These are phyloP conservation scores for Petrocephalus schoutedeni DNA, from an alignment of 2,797 vertebrate species.

Conservation along the genomic window DNA sequence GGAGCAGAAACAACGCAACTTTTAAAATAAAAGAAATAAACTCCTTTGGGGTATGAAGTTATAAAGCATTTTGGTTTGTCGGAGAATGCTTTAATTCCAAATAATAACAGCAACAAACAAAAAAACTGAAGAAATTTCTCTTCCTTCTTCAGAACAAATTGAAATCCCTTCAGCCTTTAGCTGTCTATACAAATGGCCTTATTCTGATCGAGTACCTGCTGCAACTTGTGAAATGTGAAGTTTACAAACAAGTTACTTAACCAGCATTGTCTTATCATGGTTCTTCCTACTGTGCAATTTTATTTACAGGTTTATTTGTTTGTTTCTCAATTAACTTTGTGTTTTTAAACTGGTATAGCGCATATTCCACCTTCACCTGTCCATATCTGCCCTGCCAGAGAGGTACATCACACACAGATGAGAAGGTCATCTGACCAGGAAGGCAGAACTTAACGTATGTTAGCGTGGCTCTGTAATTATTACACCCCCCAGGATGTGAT, in stretches of 20 bases:
- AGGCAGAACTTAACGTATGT: neutral
- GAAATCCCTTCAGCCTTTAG: slow-evolving; percentile 16
- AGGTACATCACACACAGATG: neutral
- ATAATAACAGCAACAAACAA: slow-evolving; percentile 28
- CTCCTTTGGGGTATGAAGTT: slow-evolving; percentile 31
- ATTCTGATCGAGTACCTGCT: neutral
- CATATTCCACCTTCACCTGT: neutral
- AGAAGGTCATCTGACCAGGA: neutral
- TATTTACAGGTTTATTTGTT: neutral
- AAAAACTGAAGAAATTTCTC: slow-evolving; percentile 16
- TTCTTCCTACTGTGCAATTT: neutral
- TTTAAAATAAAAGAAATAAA: neutral
- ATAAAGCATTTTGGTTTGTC: slow-evolving; percentile 13
- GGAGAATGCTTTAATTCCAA: slow-evolving; percentile 19
- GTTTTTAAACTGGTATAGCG: neutral
- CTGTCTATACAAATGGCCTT: neutral
- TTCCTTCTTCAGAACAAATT: neutral
- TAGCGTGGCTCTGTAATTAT: no score
- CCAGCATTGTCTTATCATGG: neutral
- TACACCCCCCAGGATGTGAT: neutral
- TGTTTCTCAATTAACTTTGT: neutral
- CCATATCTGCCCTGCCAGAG: neutral
- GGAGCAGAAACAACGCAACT: neutral
- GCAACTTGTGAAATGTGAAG: neutral
- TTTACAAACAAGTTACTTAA: neutral